Evolutionary conservation across 35 echinoderm and acorn worm genomes (phyloP).

Genomic region (Lytechinus pictus): DNA sequence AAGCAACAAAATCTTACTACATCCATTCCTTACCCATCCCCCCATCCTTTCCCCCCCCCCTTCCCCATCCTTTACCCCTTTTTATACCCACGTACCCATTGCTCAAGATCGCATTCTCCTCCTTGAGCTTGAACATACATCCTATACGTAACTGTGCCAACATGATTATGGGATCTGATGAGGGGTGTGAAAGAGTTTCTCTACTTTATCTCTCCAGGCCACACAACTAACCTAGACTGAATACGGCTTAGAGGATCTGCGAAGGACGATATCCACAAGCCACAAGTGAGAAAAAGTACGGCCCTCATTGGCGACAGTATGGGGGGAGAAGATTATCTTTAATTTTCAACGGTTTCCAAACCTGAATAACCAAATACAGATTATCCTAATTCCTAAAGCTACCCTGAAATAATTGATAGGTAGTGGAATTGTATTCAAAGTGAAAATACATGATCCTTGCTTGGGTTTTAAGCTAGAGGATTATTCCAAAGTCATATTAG

Average conservation of each 20-base stretch:
- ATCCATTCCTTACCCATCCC: too few species aligned
- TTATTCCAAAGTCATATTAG: not conserved
- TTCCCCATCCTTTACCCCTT: not conserved
- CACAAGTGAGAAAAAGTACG: not conserved
- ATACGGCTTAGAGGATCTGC: conserved; percentile 8
- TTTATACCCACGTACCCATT: not conserved
- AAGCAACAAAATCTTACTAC: too few species aligned
- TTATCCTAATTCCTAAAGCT: not conserved
- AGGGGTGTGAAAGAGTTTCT: not conserved
- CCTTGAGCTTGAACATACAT: not conserved
- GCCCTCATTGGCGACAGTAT: not conserved
- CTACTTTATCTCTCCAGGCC: not conserved
- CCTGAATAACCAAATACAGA: not conserved
- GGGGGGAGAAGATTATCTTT: not conserved
- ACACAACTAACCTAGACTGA: not conserved
- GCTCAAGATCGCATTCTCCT: not conserved
- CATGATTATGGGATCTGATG: conserved; percentile 1
- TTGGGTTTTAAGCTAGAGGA: not conserved
- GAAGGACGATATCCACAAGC: not conserved
- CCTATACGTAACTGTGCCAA: not conserved
- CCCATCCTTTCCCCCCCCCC: not conserved
- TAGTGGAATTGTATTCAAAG: not conserved
- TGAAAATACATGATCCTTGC: not conserved
- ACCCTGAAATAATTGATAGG: not conserved
- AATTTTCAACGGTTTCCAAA: not conserved